Base-by-base conservation (phyloP, 37 sponge, comb jelly and placozoan genomes). In the Ianthella basta region DNA sequence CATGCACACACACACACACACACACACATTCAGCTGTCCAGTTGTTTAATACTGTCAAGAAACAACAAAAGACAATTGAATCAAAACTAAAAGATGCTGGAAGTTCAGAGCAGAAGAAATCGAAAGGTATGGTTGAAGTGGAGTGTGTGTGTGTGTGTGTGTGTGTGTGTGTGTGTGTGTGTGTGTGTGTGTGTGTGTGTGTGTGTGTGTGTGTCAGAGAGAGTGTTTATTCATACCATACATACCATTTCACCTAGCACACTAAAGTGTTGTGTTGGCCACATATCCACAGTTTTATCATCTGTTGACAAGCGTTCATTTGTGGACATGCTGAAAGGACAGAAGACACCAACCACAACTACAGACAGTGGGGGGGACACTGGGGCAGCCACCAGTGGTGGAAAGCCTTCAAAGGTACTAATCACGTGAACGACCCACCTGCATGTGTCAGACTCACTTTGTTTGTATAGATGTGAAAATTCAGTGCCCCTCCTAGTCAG, bases 31-130 rank as follows among this genome's bases (percentile, higher is more conserved):
- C 56, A 91, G 95, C 91, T 61, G 92, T 95, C 12, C 90, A 95
- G 73, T 56, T 95, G 33, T 95, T 95, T 82, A 95, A 95, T 95
- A 92, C 92, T 34, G 95, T 95, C 57, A 89, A 79, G 50, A 87
- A 87, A 19, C 92, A 95, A 24, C 90, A 91, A 60, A 89, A 91
- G 41, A 65, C 79, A 21, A 27, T 95, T 18, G 83, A 91, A 38
- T 56, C 30, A n/a, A 80, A 91, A 60, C 41, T 91, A 30, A 85
- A 89, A 25, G 85, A 56, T 25, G 92, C 85, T 20, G 92, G 92
- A 56, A 56, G 79, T 3, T 93, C 90, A 50, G 90, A 93, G 78
- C 38, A 55, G 25, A 93, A 93, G 82, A 84, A 72, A 50, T 41
- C 63, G 14, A 93, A 93, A 89, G 93, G 93, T 93, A 30, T 34